phyloP scores from a whole-genome alignment of 2,113 vertebrate genomes.

The Microcebus griseorufus region DNA sequence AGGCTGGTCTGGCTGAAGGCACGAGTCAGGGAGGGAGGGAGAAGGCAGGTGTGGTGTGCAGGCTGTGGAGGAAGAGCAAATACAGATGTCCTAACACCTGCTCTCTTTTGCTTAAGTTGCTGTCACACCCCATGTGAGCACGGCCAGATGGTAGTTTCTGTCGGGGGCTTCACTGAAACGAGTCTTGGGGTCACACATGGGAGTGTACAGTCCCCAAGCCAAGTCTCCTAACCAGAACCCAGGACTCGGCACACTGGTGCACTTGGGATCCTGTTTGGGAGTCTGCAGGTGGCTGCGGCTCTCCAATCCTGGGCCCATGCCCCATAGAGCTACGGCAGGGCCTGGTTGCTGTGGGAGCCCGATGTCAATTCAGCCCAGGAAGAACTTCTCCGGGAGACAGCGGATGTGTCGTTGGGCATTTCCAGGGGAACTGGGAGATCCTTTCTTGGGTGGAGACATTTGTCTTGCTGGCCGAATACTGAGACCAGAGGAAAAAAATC shows the following conservation, averaged over 20 bases:
- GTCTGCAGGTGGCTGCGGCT: not conserved
- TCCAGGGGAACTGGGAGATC: not conserved
- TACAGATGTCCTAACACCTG: not conserved
- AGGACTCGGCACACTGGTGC: too few species aligned
- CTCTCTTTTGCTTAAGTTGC: not conserved
- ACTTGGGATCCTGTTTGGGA: not conserved
- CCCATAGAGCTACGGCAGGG: not conserved
- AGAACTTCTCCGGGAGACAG: not conserved
- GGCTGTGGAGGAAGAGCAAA: not conserved
- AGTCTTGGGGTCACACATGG: not conserved
- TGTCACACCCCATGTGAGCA: not conserved
- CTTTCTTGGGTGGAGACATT: not conserved
- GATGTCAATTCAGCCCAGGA: not conserved
- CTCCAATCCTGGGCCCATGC: not conserved
- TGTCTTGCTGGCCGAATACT: not conserved
- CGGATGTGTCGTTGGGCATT: rapidly evolving
- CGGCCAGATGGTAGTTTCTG: not conserved
- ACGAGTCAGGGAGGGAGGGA: not conserved
- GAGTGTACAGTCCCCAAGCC: rapidly evolving
- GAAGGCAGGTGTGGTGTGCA: not conserved
- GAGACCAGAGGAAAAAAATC: not conserved
- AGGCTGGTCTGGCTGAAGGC: not conserved
- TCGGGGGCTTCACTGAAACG: rapidly evolving
- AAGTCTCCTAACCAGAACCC: not conserved
- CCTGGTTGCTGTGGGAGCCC: not conserved